These are phyloP conservation scores for Chanos chanos DNA, from an alignment of 2,797 vertebrate species.

Conservation along the genomic window DNA sequence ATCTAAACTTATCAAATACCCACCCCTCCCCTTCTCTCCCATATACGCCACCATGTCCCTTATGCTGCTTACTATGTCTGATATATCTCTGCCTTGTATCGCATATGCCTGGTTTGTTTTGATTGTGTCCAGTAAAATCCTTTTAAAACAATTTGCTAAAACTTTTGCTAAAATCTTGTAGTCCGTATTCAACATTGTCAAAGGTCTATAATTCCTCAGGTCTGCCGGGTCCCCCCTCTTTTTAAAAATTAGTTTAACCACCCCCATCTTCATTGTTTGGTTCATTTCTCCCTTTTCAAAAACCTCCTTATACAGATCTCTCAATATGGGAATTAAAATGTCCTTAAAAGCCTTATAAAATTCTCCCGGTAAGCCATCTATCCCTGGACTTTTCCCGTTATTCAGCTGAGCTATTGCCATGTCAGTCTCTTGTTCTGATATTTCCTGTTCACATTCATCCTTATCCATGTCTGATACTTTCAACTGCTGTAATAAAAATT, in stretches of 20 bases:
- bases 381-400: neutral
- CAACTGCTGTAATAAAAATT: neutral
- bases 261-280: neutral
- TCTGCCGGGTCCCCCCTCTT: neutral
- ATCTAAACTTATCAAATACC: neutral
- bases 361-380: neutral
- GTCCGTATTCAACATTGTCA: no score
- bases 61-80: neutral
- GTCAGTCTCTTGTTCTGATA: neutral
- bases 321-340: neutral
- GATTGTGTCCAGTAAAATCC: neutral
- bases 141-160: no score
- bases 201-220: no score
- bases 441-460: neutral
- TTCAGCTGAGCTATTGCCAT: neutral
- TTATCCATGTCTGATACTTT: neutral
- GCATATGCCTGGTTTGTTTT: neutral
- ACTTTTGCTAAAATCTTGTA: no score
- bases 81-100: neutral
- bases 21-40: neutral
- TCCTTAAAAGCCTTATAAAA: slow-evolving; percentile 2
- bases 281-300: neutral
- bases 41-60: neutral
- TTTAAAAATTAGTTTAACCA: neutral
- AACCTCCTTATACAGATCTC: neutral